These are phyloP conservation scores for Spilogale gracilis DNA, from an alignment of 2,113 vertebrate species.

Conservation along the genomic window DNA sequence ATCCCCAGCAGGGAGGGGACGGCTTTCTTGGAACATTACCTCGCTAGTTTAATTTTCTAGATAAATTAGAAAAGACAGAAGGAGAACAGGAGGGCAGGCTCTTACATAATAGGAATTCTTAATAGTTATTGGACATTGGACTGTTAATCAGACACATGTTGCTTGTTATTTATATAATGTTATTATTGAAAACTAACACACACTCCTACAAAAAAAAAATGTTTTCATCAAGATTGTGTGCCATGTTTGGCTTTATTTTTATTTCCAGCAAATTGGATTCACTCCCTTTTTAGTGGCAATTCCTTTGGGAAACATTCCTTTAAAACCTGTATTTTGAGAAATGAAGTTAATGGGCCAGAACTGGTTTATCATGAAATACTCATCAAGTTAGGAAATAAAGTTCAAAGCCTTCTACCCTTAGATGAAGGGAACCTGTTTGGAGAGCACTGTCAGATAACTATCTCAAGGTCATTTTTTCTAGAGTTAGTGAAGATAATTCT, in stretches of 20 bases:
- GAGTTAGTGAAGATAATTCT: neutral
- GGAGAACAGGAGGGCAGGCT: neutral
- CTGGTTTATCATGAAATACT: conserved; percentile 75
- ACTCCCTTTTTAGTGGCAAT: conserved; percentile 45
- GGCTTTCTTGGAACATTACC: neutral
- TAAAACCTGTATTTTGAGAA: conserved; percentile 73
- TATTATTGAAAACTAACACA: conserved; percentile 5
- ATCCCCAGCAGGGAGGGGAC: neutral
- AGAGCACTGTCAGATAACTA: neutral
- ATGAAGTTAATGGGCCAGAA: conserved; percentile 82
- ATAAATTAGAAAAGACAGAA: neutral
- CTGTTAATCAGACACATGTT: neutral
- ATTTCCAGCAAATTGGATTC: conserved; percentile 14
- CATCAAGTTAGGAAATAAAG: conserved; percentile 76
- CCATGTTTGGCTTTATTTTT: conserved; percentile 36
- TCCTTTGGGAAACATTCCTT: conserved; percentile 69
- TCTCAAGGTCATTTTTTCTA: conserved; percentile 49
- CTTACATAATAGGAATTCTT: neutral
- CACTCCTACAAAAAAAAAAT: neutral
- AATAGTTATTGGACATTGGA: neutral
- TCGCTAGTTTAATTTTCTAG: conserved; percentile 28
- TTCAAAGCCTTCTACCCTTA: conserved; percentile 65
- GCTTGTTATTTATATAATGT: neutral
- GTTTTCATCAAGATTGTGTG: neutral
- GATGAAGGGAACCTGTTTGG: neutral